Percentiles rank a stretch among this genome's conserved stretches.
Evolutionary conservation across 2,888 invertebrate genomes (phyloP).

Genomic region (Pachymerium ferrugineum): DNA sequence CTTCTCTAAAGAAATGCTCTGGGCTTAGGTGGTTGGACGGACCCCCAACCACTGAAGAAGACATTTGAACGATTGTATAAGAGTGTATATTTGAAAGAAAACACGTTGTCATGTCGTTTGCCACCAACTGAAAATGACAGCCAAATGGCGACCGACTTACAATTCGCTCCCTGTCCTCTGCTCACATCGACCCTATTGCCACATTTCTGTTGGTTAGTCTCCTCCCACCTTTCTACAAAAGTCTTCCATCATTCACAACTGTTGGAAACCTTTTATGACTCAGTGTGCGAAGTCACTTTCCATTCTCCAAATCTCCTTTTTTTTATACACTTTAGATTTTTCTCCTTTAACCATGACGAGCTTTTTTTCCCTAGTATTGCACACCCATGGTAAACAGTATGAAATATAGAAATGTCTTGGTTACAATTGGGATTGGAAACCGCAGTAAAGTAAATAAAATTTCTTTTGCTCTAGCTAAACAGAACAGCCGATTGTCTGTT

Average conservation of each 20-base stretch:
- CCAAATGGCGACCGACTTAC: constrained; percentile 24
- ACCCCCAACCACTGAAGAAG: constrained; percentile 20
- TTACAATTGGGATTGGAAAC: not conserved
- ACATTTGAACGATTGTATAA: constrained; percentile 22
- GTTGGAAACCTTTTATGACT: constrained; percentile 29
- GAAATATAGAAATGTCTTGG: constrained; percentile 9
- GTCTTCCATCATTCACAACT: constrained; percentile 25
- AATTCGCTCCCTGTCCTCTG: constrained; percentile 11
- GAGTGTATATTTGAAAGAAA: constrained; percentile 23
- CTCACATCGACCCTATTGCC: constrained; percentile 24
- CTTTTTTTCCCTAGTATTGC: constrained; percentile 7
- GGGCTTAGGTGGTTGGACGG: not conserved
- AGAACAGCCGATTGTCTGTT: constrained; percentile 16
- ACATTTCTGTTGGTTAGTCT: constrained; percentile 20
- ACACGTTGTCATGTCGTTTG: constrained; percentile 27
- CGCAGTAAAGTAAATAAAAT: constrained; percentile 28
- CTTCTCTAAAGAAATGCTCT: not conserved
- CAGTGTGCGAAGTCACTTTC: constrained; percentile 1
- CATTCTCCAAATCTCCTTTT: not conserved
- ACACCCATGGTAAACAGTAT: constrained; percentile 28
- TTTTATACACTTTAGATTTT: constrained; percentile 14
- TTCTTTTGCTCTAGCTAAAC: not conserved
- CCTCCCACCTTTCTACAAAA: constrained; percentile 19
- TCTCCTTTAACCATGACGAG: not conserved
- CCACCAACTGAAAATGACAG: constrained; percentile 27